Base-by-base conservation (phyloP, 2,797 vertebrate species). In the Ctenosaura bakeri region DNA sequence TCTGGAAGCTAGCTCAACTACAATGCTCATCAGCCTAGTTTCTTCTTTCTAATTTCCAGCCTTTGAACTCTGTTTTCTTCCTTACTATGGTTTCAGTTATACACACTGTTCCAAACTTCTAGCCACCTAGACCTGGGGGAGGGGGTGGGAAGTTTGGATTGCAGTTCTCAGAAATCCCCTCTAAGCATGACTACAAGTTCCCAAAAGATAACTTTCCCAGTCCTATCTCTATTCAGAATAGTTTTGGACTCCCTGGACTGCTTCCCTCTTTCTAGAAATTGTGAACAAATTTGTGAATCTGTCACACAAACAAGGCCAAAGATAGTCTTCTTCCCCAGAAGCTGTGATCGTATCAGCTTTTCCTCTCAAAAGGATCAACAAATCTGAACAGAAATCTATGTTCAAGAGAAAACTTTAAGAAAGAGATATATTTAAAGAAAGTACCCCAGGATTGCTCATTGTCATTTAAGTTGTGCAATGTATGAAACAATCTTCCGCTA, bases 361-460 rank as follows among this genome's bases (percentile, higher is more conserved):
- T 74, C n/a, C 2, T 18, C 71, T 74, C n/a, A 38, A 74, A 74
- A 22, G 32, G 71, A 38, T 74, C 35, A 38, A 35, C 14, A 35
- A 35, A 13, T 35, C 32, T 22, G 32, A 18, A 81, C 8, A 81
- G 13, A 56, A 9, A 56, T 12, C 2, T 81, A 35, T 56, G 52
- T 81, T 81, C 16, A 35, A n/a, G 8, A n/a, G 20, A n/a, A 35
- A 81, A 84, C 1, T 35, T 42, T 16, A 14, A 32, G 38, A 14
- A 64, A 32, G n/a, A 4, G 20, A 64, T 64, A 12, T 90, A 83
- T 59, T 84, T 82, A 69, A 77, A 91, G 78, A 93, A 89, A 3
- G n/a, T 20, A 56, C 18, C 62, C 0, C 7, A 71, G 91, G 76
- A 87, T 50, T 59, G 26, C 50, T 95, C 77, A 79, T 93, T 96